These are phyloP conservation scores for Mallotus villosus DNA, from an alignment of 2,797 vertebrate genomes.

Conservation along the genomic window DNA sequence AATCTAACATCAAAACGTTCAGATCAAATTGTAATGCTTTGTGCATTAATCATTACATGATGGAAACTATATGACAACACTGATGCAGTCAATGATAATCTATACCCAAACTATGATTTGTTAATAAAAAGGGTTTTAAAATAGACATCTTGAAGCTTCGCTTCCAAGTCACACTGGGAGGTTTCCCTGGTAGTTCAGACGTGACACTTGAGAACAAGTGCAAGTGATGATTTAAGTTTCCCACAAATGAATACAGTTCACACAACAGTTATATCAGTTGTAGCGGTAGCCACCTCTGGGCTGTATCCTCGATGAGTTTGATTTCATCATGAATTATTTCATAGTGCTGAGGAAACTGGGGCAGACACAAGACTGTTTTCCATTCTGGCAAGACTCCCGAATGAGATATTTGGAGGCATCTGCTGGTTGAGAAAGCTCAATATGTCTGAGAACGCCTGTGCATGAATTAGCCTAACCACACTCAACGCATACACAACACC, in stretches of 20 bases:
- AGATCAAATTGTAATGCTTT: no score
- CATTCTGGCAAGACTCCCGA: slow-evolving; percentile 55
- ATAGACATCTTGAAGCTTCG: no score
- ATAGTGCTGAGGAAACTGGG: slow-evolving; percentile 51
- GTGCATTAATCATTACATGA: no score
- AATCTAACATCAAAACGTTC: no score
- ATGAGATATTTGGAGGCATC: slow-evolving; percentile 60
- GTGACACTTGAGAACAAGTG: no score
- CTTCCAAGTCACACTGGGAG: no score
- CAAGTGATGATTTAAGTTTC: not conserved
- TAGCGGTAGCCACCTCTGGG: slow-evolving; percentile 41
- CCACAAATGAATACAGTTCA: not conserved
- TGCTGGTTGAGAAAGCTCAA: slow-evolving; percentile 56
- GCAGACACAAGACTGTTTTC: slow-evolving; percentile 55
- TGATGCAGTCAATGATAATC: no score
- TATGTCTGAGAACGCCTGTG: slow-evolving; percentile 40
- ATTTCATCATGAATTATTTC: slow-evolving; percentile 63
- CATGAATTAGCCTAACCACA: slow-evolving; percentile 19
- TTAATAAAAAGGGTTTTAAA: no score
- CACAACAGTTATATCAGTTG: not conserved
- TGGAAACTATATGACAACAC: no score
- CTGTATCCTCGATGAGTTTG: slow-evolving; percentile 49
- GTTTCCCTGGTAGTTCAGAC: no score
- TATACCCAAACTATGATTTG: no score
- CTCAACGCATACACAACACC: slow-evolving; percentile 31